Evolutionary conservation across 2,113 vertebrate genomes (phyloP).

Genomic region (Corythaixoides concolor): DNA sequence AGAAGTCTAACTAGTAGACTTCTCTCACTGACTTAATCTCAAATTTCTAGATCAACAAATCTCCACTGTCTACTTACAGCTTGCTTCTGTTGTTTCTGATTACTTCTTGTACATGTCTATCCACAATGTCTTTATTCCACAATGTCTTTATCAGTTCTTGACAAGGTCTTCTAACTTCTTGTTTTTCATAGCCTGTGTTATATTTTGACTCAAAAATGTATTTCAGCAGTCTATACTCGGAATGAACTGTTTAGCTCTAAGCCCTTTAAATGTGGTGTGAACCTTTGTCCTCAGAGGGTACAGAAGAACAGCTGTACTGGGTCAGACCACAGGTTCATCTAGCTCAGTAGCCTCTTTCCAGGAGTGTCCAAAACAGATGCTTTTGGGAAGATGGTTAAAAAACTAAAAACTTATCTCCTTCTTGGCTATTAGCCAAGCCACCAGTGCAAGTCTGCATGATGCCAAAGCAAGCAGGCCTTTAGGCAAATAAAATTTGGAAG

Average conservation of each 20-base stretch:
- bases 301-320: accelerated
- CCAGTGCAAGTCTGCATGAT: not conserved
- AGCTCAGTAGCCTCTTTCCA: not conserved
- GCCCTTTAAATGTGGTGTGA: not conserved
- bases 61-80: not conserved
- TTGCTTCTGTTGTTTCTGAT: not conserved
- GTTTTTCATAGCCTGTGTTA: not conserved
- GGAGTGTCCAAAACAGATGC: not conserved
- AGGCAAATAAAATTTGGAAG: not conserved
- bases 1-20: not conserved
- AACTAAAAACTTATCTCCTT: not conserved
- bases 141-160: not conserved
- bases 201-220: not conserved
- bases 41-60: not conserved
- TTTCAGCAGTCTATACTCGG: not conserved
- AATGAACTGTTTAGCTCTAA: not conserved
- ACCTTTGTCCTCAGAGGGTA: not conserved
- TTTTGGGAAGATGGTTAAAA: not conserved
- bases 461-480: not conserved
- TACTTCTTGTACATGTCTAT: not conserved
- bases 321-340: not conserved
- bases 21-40: not conserved
- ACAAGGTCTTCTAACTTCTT: not conserved
- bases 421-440: not conserved
- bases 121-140: not conserved